phyloP scores from a whole-genome alignment of 2,888 invertebrate genomes.

The Hydraecia micacea region DNA sequence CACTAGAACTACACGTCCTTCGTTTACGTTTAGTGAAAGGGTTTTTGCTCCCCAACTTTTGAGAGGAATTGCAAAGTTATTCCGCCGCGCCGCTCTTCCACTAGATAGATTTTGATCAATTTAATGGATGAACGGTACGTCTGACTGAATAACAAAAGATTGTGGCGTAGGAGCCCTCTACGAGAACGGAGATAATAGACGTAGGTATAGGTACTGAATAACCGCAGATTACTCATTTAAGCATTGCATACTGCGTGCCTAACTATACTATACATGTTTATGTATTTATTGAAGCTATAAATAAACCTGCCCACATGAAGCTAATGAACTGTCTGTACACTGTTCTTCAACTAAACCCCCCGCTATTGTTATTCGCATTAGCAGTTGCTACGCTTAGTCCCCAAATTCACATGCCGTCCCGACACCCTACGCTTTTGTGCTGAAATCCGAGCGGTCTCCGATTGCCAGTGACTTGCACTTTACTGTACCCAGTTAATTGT shows the following conservation, averaged over 20 bases:
- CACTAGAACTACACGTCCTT: slow-evolving; percentile 51
- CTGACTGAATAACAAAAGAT: slow-evolving; percentile 53
- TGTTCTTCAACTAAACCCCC: slow-evolving; percentile 74
- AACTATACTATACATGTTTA: slow-evolving; percentile 34
- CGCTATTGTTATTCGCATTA: slow-evolving; percentile 80
- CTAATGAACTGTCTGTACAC: slow-evolving; percentile 73
- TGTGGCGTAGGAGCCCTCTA: slow-evolving; percentile 53
- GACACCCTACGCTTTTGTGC: slow-evolving; percentile 81
- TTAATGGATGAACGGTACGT: slow-evolving; percentile 46
- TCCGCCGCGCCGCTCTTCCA: slow-evolving; percentile 22
- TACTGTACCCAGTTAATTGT: slow-evolving; percentile 84
- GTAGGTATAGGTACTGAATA: slow-evolving; percentile 35
- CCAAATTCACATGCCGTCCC: slow-evolving; percentile 73
- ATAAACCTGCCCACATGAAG: slow-evolving; percentile 66
- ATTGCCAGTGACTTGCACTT: slow-evolving; percentile 88
- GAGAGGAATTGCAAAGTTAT: slow-evolving; percentile 45
- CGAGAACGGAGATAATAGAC: slow-evolving; percentile 48
- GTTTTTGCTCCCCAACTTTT: slow-evolving; percentile 56
- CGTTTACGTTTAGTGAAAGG: slow-evolving; percentile 53
- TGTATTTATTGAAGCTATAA: slow-evolving; percentile 56
- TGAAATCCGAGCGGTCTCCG: slow-evolving; percentile 84
- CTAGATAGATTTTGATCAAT: slow-evolving; percentile 53
- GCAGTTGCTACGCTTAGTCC: slow-evolving; percentile 70
- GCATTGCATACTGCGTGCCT: slow-evolving; percentile 40
- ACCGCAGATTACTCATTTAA: slow-evolving; percentile 59